phyloP scores from a whole-genome alignment of 2,113 vertebrate species.

The Lophura nycthemera region DNA sequence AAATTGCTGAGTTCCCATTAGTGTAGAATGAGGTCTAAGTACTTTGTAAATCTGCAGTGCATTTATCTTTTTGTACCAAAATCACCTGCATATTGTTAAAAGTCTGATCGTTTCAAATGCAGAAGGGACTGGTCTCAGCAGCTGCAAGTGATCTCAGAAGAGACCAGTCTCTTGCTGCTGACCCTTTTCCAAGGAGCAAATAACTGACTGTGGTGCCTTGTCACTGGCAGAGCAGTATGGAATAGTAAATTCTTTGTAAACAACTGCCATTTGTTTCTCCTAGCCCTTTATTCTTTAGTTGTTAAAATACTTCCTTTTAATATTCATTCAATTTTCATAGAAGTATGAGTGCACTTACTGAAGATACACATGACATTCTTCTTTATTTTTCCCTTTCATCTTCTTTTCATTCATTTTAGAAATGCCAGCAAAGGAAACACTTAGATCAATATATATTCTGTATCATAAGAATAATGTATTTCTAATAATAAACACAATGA shows the following conservation, averaged over 20 bases:
- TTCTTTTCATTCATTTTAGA: background rate
- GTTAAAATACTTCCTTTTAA: background rate
- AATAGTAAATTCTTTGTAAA: background rate
- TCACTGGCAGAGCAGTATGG: background rate
- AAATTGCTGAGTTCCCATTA: background rate
- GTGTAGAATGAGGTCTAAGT: background rate
- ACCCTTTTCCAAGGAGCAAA: background rate
- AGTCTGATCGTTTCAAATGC: background rate
- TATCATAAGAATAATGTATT: background rate
- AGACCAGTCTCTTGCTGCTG: background rate
- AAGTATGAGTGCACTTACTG: background rate
- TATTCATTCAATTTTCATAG: background rate
- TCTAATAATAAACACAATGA: background rate
- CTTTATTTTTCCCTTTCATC: background rate
- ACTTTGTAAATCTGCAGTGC: background rate
- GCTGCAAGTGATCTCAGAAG: background rate
- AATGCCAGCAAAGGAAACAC: background rate
- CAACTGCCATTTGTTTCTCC: background rate
- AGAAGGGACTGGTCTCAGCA: background rate
- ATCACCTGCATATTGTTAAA: background rate
- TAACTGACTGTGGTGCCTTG: background rate
- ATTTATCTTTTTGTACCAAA: background rate
- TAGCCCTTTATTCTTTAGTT: background rate
- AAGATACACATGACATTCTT: background rate
- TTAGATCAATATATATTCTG: background rate